Percentiles rank a stretch among this genome's conserved stretches.
These are phyloP conservation scores for Drosophila trapezifrons DNA, from an alignment of 1,140 invertebrate species.

Conservation along the genomic window DNA sequence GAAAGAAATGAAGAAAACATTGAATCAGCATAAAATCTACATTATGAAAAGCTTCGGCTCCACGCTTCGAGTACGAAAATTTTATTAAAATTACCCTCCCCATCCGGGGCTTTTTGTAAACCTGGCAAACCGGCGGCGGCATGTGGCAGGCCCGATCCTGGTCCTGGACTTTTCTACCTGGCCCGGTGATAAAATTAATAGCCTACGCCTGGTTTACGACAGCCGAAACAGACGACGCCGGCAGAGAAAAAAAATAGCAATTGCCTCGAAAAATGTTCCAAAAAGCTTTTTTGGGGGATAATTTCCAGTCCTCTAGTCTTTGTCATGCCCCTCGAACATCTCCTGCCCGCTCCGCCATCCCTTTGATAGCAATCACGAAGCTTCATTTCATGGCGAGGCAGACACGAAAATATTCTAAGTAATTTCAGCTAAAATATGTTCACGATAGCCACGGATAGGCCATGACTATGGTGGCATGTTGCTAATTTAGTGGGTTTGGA, in stretches of 20 bases:
- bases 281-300: slow-evolving; percentile 54
- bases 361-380: slow-evolving; percentile 44
- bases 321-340: slow-evolving; percentile 1
- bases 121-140: slow-evolving; percentile 14
- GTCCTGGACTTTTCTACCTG: slow-evolving; percentile 44
- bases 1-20: slow-evolving; percentile 52
- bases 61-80: slow-evolving; percentile 62
- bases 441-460: slow-evolving; percentile 43
- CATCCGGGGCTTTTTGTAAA: slow-evolving; percentile 31
- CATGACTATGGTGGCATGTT: slow-evolving; percentile 35
- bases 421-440: slow-evolving; percentile 55
- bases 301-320: slow-evolving; percentile 45
- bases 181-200: slow-evolving; percentile 62
- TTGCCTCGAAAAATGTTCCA: slow-evolving; percentile 56
- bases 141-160: slow-evolving; percentile 27
- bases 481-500: slow-evolving; percentile 50
- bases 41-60: slow-evolving; percentile 61
- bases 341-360: slow-evolving; percentile 5
- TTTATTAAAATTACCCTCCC: slow-evolving; percentile 59
- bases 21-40: slow-evolving; percentile 68
- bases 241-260: slow-evolving; percentile 37
- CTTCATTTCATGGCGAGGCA: slow-evolving; percentile 46
- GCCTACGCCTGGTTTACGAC: slow-evolving; percentile 66
- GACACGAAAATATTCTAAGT: slow-evolving; percentile 56
- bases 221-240: slow-evolving; percentile 30